These are phyloP conservation scores for Enteromius radiatus DNA, from an alignment of 2,797 vertebrate genomes.

Conservation along the genomic window DNA sequence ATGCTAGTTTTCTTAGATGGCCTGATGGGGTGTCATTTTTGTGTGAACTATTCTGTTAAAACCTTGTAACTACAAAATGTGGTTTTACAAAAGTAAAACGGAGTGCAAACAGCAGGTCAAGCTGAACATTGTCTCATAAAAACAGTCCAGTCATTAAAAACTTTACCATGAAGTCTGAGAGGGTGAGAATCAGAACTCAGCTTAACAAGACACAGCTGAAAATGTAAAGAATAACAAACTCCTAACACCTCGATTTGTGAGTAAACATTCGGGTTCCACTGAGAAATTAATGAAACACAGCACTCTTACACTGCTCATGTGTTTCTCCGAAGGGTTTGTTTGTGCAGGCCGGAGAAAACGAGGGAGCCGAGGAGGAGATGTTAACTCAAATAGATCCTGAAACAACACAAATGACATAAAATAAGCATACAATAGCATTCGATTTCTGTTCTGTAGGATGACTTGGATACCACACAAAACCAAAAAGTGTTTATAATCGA, in stretches of 20 bases:
- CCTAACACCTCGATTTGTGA: slow-evolving; percentile 16
- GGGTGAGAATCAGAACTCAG: background rate
- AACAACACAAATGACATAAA: slow-evolving; percentile 40
- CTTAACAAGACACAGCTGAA: slow-evolving; percentile 11
- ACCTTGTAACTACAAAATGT: background rate
- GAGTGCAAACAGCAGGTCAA: background rate
- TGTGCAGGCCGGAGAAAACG: slow-evolving; percentile 59
- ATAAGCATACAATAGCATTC: slow-evolving; percentile 22
- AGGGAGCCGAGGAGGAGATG: slow-evolving; percentile 18
- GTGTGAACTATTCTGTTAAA: background rate
- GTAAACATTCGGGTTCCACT: slow-evolving; percentile 44
- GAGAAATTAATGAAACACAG: slow-evolving; percentile 51
- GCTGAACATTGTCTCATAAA: background rate
- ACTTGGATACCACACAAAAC: slow-evolving; percentile 65
- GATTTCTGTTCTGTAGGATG: slow-evolving; percentile 35
- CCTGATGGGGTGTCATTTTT: background rate
- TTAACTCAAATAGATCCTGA: slow-evolving; percentile 50
- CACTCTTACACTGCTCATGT: slow-evolving; percentile 58
- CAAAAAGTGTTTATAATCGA: slow-evolving; percentile 70
- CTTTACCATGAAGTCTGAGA: background rate
- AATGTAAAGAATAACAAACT: slow-evolving; percentile 1
- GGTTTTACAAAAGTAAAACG: background rate
- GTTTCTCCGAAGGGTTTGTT: slow-evolving; percentile 59
- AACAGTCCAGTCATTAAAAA: background rate
- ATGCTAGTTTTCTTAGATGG: background rate